Conservation (phyloP, 2,113 vertebrate species). For the Cyanoderma ruficeps region DNA sequence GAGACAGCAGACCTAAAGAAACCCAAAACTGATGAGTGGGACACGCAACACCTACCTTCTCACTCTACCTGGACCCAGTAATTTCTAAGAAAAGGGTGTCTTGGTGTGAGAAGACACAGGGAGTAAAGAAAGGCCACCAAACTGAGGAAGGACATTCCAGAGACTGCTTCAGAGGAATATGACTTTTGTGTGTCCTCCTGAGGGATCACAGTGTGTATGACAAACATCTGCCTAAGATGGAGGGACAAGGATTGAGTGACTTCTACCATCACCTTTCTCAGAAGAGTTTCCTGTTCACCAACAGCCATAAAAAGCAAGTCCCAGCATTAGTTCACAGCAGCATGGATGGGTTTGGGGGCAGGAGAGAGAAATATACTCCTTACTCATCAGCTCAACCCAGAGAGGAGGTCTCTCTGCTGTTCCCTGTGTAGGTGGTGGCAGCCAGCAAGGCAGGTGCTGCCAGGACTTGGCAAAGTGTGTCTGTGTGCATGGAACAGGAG, state of each 20-base stretch:
- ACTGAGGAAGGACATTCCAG: neutral
- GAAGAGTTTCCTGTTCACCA: neutral
- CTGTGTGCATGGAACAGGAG: neutral
- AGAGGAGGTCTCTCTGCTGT: neutral
- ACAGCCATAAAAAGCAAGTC: neutral
- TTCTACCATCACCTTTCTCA: neutral
- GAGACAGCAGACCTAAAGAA: neutral
- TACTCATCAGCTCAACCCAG: neutral
- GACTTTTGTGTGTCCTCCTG: too few relatives aligned
- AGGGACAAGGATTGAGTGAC: neutral
- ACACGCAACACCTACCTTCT: neutral
- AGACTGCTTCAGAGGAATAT: neutral
- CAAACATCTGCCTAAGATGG: fast-evolving
- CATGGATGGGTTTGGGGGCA: neutral
- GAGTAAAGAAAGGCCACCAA: neutral
- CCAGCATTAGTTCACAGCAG: neutral
- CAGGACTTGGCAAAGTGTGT: neutral
- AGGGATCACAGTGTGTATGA: fast-evolving
- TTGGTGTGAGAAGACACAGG: neutral
- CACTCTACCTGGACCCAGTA: neutral
- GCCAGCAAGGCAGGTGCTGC: neutral
- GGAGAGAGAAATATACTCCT: neutral
- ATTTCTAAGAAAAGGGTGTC: neutral
- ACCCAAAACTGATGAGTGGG: neutral
- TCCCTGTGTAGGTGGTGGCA: neutral